Base-by-base conservation (phyloP, 2,113 vertebrate genomes). In the Zosterops hypoxanthus region DNA sequence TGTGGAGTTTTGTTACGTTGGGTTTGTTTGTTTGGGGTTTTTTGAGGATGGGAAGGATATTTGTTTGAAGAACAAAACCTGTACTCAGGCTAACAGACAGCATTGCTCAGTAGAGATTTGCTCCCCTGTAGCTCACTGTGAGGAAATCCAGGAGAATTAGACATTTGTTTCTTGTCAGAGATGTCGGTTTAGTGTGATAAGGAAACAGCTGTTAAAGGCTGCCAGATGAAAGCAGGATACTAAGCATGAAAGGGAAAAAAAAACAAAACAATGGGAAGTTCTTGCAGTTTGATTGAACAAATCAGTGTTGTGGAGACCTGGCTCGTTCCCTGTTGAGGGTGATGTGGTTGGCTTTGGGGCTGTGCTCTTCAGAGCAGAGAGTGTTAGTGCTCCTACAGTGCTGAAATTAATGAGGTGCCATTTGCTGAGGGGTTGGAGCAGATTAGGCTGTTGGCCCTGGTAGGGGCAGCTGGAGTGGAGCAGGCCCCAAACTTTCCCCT, bases 261-360 rank as follows among this genome's bases (percentile, higher is more conserved):
- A 61, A 31, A 2, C 26, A 53, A 24, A 11, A 0, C 2, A 3
- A 23, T 19, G 36, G 47, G 36, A 66, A 49, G 31, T 56, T 89
- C 25, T 7, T 68, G 42, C 50, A 29, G 4, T 34, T 44, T 49
- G 57, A 34, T 53, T 24, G 72, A 64, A 8, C 7, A 23, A 55
- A 36, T 73, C 31, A 20, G 22, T 1, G 10, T 34, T 80, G 29
- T 80, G 75, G 50, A 61, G 34, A 57, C 21, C 14, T 1, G 8
- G 12, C 46, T 65, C 0, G 0, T 80, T 88, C 41, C 14, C 7
- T 1, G 0, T 33, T 5, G 10, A 0, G 10, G 26, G 39, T 76
- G 53, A 23, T 0, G 4, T 52, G 50, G 29, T 52, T 0, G 1
- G 44, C 60, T 82, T 44, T 60, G 28, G 78, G 92, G n/a, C 73